These are phyloP conservation scores for Lasioglossum calceatum DNA, from an alignment of 2,888 invertebrate species.

Conservation along the genomic window DNA sequence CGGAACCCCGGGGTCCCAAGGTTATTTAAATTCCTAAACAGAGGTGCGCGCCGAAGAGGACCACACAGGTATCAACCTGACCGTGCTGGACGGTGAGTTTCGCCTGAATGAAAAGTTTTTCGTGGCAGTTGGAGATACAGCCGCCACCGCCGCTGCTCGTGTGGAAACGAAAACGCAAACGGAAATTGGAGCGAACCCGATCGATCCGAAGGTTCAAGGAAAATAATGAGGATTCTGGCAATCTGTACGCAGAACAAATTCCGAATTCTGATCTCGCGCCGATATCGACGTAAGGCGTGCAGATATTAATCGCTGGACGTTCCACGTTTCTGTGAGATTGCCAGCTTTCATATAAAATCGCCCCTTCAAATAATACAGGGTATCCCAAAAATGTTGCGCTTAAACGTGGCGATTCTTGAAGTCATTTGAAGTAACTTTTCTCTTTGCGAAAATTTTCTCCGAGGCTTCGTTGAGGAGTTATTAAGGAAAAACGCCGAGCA, in stretches of 20 bases:
- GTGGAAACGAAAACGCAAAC: constrained; percentile 3
- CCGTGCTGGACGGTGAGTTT: neutral
- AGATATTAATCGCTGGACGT: neutral
- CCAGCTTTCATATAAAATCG: neutral
- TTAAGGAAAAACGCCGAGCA: too few species aligned
- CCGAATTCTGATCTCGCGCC: constrained; percentile 21
- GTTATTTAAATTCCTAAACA: constrained; percentile 61
- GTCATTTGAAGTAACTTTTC: too few species aligned
- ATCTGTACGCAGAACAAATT: constrained; percentile 26
- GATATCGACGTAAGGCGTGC: neutral
- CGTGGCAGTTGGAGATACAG: neutral
- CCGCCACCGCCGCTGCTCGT: neutral
- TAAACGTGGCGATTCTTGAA: too few species aligned
- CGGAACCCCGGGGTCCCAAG: neutral
- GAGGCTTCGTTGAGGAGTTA: too few species aligned
- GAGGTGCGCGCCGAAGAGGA: neutral
- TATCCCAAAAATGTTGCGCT: too few species aligned
- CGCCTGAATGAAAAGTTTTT: constrained; percentile 1
- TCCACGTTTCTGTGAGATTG: neutral
- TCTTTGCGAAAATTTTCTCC: too few species aligned
- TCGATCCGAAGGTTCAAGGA: constrained; percentile 19
- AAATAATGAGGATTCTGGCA: neutral
- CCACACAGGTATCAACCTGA: constrained; percentile 11
- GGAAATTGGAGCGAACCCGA: constrained; percentile 26
- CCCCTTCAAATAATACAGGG: neutral